Evolutionary conservation across 2,113 vertebrate species (phyloP), one percentile per base, ranked within the genome.

Genomic region (Toxotes chatareus): DNA sequence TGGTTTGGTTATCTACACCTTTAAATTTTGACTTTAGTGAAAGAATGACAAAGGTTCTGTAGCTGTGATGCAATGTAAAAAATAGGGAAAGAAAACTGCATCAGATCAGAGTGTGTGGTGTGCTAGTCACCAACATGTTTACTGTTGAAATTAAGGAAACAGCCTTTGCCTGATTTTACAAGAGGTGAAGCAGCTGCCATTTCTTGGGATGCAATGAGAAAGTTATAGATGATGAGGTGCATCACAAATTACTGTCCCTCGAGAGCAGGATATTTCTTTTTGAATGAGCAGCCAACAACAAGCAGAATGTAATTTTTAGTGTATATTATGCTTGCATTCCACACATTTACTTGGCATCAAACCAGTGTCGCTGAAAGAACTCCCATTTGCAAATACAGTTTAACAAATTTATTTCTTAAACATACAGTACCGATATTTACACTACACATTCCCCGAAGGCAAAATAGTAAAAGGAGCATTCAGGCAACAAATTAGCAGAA

Each of bases 391-490:
- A 88, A 90, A 90, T 89, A 89, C 67, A 89, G 83, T 88, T 91
- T 81, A 92, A 86, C 91, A 92, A 91, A 90, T 94, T 94, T 93
- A 94, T 93, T 93, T 87, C 60, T 86, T 83, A 90, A 83, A 91
- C 85, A 83, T 80, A 88, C 46, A 73, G 66, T 64, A 79, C 47
- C 83, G 84, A 79, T 91, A 93, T 91, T 83, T 91, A 92, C 85
- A 90, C 59, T 69, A 81, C 79, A 88, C 46, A 83, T 79, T 79
- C 62, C 66, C 36, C 0, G 38, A 67, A 81, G 36, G 66, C 61
- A 77, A 89, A 83, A 75, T 21, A 59, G 63, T 7, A 83, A 89
- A 76, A 63, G 73, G 67, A 77, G 75, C 74, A 61, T 73, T 84
- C 57, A 83, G 72, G 75, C 76, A 71, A 77, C 62, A 62, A 62